Base-by-base conservation (phyloP, 2,113 vertebrate genomes). In the Channa maculata region DNA sequence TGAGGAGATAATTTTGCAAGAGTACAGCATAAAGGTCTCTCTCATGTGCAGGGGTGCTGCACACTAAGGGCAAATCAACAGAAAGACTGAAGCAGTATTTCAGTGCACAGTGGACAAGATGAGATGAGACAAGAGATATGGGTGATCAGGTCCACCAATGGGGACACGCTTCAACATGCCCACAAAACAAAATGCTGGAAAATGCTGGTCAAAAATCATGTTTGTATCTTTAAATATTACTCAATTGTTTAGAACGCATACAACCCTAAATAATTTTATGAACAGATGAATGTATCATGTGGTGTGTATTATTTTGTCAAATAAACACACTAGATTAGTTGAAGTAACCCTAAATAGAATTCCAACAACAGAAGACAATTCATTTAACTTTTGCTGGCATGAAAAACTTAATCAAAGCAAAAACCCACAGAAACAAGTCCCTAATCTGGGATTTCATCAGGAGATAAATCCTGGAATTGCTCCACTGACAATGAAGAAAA, bases 1-100 rank as follows among this genome's bases (percentile, higher is more conserved):
- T 89, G 86, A 87, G 91, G 86, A 89, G 88, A 92, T 92, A 88
- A 92, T 93, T 92, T 90, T 90, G 86, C 71, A n/a, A 92, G 87
- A 63, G 6, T 38, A 45, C 66, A 37, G 86, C 43, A 91, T 85
- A 92, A 92, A 87, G 91, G 73, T 52, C 65, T 55, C 86, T 90
- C 89, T 91, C 74, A 88, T 89, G 75, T 67, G 45, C 33, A 6
- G 24, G 8, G 65, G 57, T 48, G 55, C 79, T 64, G 58, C 54
- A 45, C 65, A 70, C 34, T 13, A 58, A 85, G 34, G 52, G 73
- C 39, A 79, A 81, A 82, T 81, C 71, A 77, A 78, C 74, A 54
- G 24, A 75, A 61, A 75, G 55, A 68, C 80, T 75, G 74, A 45
- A 45, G 65, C 73, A 65, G 65, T 50, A 55, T 54, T 70, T 76